phyloP scores from a whole-genome alignment of 2,113 vertebrate genomes.

The Festucalex cinctus region DNA sequence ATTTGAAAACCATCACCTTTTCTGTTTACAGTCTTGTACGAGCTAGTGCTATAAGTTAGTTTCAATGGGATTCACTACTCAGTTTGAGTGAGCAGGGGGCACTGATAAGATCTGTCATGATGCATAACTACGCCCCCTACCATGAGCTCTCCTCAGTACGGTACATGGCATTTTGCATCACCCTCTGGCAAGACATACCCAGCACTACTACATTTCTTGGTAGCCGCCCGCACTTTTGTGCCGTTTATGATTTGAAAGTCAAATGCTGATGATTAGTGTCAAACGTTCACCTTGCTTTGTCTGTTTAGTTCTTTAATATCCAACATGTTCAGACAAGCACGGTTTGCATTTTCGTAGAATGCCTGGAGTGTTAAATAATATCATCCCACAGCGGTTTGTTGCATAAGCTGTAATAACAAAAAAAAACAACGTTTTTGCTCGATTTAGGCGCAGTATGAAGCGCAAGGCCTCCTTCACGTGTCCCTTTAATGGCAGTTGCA shows the following conservation, averaged over 20 bases:
- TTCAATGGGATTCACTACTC: no score
- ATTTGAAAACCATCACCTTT: no score
- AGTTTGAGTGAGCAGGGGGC: no score
- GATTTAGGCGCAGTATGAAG: conserved; percentile 92
- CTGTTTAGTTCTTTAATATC: background rate
- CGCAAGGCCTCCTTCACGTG: conserved; percentile 90
- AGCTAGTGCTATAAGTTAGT: no score
- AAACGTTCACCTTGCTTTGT: background rate
- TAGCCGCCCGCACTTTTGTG: conserved; percentile 19
- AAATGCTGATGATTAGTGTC: conserved; percentile 27
- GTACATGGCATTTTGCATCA: conserved; percentile 38
- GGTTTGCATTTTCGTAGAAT: background rate
- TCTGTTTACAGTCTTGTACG: no score
- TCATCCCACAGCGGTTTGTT: background rate
- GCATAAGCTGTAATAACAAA: background rate
- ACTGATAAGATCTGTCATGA: conserved; percentile 25
- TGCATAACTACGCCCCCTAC: conserved; percentile 8
- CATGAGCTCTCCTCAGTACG: conserved; percentile 5
- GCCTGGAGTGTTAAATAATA: background rate
- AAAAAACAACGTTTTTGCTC: background rate
- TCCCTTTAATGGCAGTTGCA: conserved; percentile 89
- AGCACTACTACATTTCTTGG: conserved; percentile 20
- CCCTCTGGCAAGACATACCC: conserved; percentile 24
- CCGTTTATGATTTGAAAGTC: conserved; percentile 21
- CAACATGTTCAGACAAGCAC: background rate